Evolutionary conservation across 2,888 invertebrate genomes (phyloP).

Genomic region (Rotaria macrura): DNA sequence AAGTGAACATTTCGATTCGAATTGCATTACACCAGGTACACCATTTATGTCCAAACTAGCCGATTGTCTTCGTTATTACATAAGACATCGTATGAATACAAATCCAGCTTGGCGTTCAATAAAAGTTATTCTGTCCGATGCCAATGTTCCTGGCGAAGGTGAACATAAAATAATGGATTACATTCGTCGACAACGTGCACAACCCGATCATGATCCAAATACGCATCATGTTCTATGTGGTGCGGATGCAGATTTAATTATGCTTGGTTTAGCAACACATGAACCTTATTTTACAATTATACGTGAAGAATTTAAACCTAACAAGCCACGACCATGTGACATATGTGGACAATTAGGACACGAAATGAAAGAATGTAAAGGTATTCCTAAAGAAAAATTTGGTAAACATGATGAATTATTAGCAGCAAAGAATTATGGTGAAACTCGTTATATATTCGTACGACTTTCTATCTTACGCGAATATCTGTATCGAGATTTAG

Average conservation of each 20-base stretch:
- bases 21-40: constrained; percentile 99
- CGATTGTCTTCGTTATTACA: constrained; percentile 65
- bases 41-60: constrained; percentile 85
- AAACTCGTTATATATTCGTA: constrained; percentile 74
- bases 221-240: constrained; percentile 94
- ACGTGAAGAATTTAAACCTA: constrained; percentile 92
- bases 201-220: constrained; percentile 90
- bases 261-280: constrained; percentile 78
- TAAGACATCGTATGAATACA: constrained; percentile 76
- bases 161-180: constrained; percentile 99
- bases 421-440: constrained; percentile 53
- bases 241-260: constrained; percentile 60
- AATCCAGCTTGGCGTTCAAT: constrained; percentile 88
- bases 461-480: constrained; percentile 82
- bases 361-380: constrained; percentile 82
- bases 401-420: constrained; percentile 55
- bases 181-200: constrained; percentile 82
- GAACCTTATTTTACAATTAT: constrained; percentile 98
- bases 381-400: constrained; percentile 58
- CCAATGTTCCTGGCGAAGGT: constrained; percentile 73
- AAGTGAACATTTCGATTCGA: constrained; percentile 76
- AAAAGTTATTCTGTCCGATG: constrained; percentile 87
- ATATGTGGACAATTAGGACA: constrained; percentile 75
- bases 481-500: constrained; percentile 75
- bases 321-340: constrained; percentile 86